These are phyloP conservation scores for Maconellicoccus hirsutus DNA, from an alignment of 1,140 invertebrate genomes.

Conservation along the genomic window DNA sequence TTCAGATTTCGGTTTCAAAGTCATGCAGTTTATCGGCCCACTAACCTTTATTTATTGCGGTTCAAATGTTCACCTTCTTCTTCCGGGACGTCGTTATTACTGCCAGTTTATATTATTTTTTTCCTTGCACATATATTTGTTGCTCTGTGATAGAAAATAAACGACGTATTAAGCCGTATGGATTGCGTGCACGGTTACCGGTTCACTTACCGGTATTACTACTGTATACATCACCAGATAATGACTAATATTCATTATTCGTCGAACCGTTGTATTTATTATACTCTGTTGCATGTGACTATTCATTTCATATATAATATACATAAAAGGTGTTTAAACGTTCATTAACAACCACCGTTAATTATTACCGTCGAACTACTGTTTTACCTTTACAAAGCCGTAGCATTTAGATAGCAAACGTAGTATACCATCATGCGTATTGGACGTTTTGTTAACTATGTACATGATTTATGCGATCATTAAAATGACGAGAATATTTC, in stretches of 20 bases:
- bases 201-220: conserved; percentile 7
- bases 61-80: conserved; percentile 3
- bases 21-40: not conserved
- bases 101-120: not conserved
- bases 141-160: conserved; percentile 4
- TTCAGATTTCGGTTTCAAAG: conserved; percentile 4
- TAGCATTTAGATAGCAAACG: too few species aligned
- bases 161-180: not conserved
- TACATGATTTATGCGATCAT: not conserved
- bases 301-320: not conserved
- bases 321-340: conserved; percentile 9
- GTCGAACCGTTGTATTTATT: conserved; percentile 3
- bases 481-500: not conserved
- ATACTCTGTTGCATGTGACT: not conserved
- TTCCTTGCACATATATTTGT: not conserved
- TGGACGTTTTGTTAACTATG: too few species aligned
- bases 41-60: not conserved
- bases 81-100: conserved; percentile 2
- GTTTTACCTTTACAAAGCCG: too few species aligned
- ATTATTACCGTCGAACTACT: not conserved
- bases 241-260: not conserved
- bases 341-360: conserved; percentile 8
- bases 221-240: conserved; percentile 3
- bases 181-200: conserved; percentile 6
- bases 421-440: too few species aligned